Conservation (phyloP, 2,888 invertebrate species). For the Pegoplata infirma region DNA sequence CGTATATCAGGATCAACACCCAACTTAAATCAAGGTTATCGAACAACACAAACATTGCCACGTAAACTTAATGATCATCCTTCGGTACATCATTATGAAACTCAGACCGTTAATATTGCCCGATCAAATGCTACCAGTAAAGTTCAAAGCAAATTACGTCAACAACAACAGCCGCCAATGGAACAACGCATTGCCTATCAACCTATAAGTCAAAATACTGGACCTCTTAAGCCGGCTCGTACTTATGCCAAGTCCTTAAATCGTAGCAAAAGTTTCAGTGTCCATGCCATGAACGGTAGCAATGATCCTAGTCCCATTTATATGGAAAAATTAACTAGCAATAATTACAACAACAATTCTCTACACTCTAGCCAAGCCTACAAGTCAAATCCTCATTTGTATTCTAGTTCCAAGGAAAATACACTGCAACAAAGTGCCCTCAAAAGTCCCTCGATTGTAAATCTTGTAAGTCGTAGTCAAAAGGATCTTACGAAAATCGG, state of each 20-base stretch:
- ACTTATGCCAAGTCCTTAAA: slow-evolving; percentile 86
- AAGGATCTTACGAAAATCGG: slow-evolving; percentile 85
- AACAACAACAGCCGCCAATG: slow-evolving; percentile 63
- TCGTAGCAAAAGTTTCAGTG: slow-evolving; percentile 91
- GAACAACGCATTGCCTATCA: slow-evolving; percentile 82
- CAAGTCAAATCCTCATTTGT: slow-evolving; percentile 88
- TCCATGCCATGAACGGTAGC: slow-evolving; percentile 81
- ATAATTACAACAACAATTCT: slow-evolving; percentile 68
- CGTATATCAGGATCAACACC: slow-evolving; percentile 82
- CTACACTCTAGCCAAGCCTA: slow-evolving; percentile 79
- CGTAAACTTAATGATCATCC: slow-evolving; percentile 79
- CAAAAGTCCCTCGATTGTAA: slow-evolving; percentile 92
- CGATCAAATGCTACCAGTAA: slow-evolving; percentile 49
- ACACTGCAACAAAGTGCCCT: slow-evolving; percentile 76
- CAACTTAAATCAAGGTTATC: slow-evolving; percentile 76
- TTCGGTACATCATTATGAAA: slow-evolving; percentile 59
- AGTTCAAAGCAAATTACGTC: slow-evolving; percentile 57
- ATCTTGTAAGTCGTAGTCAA: slow-evolving; percentile 90
- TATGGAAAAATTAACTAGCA: slow-evolving; percentile 75
- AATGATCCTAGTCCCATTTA: slow-evolving; percentile 78
- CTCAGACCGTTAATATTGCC: slow-evolving; percentile 53
- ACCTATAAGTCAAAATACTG: slow-evolving; percentile 82
- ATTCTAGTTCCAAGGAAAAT: slow-evolving; percentile 74
- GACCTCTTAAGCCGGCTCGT: slow-evolving; percentile 88
- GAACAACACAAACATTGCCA: slow-evolving; percentile 88